phyloP scores from a whole-genome alignment of 2,797 vertebrate species.

The Eurystomus glaucurus region DNA sequence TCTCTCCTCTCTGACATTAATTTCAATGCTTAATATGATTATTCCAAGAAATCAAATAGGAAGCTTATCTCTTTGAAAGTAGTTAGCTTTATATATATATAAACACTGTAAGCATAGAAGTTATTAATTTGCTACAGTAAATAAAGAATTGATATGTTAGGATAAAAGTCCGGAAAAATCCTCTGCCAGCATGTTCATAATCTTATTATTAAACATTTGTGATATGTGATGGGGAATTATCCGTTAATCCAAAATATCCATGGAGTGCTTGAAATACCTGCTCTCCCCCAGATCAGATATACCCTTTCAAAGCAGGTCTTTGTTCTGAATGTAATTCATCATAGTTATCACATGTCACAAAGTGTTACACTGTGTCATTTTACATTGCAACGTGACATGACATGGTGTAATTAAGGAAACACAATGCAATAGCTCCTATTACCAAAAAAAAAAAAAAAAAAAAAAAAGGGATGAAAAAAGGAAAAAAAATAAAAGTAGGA shows the following conservation, averaged over 20 bases:
- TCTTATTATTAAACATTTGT: conserved; percentile 70
- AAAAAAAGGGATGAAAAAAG: rapidly evolving
- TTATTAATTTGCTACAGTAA: conserved; percentile 50
- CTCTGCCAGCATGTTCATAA: conserved; percentile 20
- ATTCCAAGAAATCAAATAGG: conserved; percentile 24
- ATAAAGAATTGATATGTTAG: conserved; percentile 42
- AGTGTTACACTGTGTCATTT: conserved; percentile 82
- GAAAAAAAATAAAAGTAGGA: rapidly evolving
- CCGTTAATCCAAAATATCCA: conserved; percentile 37
- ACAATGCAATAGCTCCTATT: conserved; percentile 73
- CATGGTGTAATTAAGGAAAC: conserved; percentile 83
- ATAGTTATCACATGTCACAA: conserved; percentile 84
- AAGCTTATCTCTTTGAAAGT: conserved; percentile 56
- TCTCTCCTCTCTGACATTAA: neutral
- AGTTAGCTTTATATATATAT: neutral
- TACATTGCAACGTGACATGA: conserved; percentile 79
- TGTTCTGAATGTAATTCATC: conserved; percentile 83
- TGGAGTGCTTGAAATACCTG: conserved; percentile 56
- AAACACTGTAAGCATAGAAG: neutral
- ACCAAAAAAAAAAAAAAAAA: neutral
- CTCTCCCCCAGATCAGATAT: conserved; percentile 52
- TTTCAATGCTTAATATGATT: conserved; percentile 21
- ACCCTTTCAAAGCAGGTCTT: conserved; percentile 74
- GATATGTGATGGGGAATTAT: conserved; percentile 35
- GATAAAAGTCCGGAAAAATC: conserved; percentile 54